Percentiles rank a stretch among this genome's conserved stretches.
These are phyloP conservation scores for Cephalotes varians DNA, from an alignment of 2,888 invertebrate species.

Conservation along the genomic window DNA sequence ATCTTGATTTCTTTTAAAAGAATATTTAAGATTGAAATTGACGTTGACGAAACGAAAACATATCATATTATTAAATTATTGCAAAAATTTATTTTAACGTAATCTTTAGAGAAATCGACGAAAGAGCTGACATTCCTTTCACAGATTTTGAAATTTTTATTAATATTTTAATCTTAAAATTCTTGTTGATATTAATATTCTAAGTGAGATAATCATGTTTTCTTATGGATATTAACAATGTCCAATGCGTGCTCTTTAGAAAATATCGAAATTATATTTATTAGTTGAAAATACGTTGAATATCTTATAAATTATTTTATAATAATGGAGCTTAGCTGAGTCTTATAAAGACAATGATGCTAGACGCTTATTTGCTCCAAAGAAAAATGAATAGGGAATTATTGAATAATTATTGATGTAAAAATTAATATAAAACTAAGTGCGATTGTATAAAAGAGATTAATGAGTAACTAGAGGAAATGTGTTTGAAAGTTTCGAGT, in stretches of 20 bases:
- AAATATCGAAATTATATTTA: constrained; percentile 77
- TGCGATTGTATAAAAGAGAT: constrained; percentile 78
- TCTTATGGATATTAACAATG: constrained; percentile 57
- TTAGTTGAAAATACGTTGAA: constrained; percentile 73
- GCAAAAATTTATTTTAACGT: neutral
- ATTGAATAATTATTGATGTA: constrained; percentile 60
- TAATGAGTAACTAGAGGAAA: constrained; percentile 54
- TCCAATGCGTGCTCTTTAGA: constrained; percentile 67
- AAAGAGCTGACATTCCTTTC: neutral
- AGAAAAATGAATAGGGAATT: constrained; percentile 73
- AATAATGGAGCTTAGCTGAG: constrained; percentile 79
- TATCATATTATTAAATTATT: constrained; percentile 16
- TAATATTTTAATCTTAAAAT: constrained; percentile 4
- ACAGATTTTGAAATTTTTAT: neutral
- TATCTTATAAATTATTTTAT: constrained; percentile 76
- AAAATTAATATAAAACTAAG: constrained; percentile 77
- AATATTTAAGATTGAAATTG: neutral
- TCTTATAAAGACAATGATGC: constrained; percentile 79
- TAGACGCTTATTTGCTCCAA: constrained; percentile 83
- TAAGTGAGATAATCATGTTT: constrained; percentile 69
- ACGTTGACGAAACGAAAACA: constrained; percentile 12
- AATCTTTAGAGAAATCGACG: constrained; percentile 4
- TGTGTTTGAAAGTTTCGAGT: constrained; percentile 33
- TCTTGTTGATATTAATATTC: neutral
- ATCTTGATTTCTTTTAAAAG: neutral